Evolutionary conservation across 2,797 vertebrate species (phyloP).

Genomic region (Limosa lapponica): DNA sequence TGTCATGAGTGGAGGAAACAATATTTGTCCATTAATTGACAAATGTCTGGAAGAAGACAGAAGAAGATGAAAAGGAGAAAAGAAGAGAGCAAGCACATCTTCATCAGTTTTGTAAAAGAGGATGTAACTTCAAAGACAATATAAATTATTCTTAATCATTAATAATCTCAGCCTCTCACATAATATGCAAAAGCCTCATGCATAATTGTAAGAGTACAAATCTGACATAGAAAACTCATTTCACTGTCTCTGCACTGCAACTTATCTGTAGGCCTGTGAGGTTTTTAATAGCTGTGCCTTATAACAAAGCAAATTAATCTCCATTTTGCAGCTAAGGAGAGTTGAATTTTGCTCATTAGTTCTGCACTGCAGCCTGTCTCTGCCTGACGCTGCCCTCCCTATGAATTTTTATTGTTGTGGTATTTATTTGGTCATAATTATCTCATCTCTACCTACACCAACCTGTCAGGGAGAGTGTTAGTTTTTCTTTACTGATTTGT

Average conservation of each 20-base stretch:
- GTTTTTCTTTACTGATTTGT: slow-evolving; percentile 41
- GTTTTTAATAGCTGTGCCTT: slow-evolving; percentile 14
- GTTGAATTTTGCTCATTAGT: slow-evolving; percentile 55
- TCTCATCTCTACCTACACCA: slow-evolving; percentile 21
- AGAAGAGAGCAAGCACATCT: not conserved
- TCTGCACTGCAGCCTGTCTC: slow-evolving; percentile 5
- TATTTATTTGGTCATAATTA: slow-evolving; percentile 58
- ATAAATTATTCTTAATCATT: not conserved
- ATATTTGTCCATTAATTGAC: not conserved
- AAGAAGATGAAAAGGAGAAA: not conserved
- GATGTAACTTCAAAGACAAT: not conserved
- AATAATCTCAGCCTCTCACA: not conserved
- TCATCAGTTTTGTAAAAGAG: not conserved
- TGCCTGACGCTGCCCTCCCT: not conserved
- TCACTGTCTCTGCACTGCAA: not conserved
- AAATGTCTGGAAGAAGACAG: not conserved
- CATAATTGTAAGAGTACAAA: not conserved
- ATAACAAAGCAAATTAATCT: slow-evolving; percentile 59
- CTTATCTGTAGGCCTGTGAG: not conserved
- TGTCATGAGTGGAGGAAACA: not conserved
- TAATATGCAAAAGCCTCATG: not conserved
- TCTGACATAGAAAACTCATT: slow-evolving; percentile 19
- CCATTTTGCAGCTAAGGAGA: slow-evolving; percentile 30
- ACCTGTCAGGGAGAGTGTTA: slow-evolving; percentile 2
- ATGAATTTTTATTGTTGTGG: slow-evolving; percentile 33